Base-by-base conservation (phyloP, 2,888 invertebrate genomes). In the Lochmaea capreae region DNA sequence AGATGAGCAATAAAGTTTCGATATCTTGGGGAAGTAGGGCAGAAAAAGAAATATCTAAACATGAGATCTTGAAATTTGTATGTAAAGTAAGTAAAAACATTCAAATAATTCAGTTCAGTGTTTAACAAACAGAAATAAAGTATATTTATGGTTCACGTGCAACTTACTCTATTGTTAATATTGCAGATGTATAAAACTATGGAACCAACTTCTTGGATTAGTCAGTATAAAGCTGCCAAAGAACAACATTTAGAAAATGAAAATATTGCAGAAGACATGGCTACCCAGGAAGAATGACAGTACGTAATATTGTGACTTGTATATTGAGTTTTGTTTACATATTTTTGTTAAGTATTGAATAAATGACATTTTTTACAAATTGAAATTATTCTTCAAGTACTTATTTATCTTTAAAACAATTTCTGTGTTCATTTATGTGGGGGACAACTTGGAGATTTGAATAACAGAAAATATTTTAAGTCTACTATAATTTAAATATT, bases 1-100 rank as follows among this genome's bases (percentile, higher is more conserved):
- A 74, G 16, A 68, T 80, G 10, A 74, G 81, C 0, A 80, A 80
- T 71, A 81, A 78, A 68, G 65, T 77, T 9, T 74, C 68, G 8
- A 82, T 79, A 66, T 76, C 76, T 52, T 84, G 84, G 84, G 84
- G 84, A 6, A 43, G 65, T 12, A 79, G 81, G 74, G 81, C 84
- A 10, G 83, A 84, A 75, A 80, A 78, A 66, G 84, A 83, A 78
- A 81, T 84, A 69, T 82, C 81, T 11, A 84, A 83, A 76, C 78
- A 74, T 57, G 79, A 79, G 22, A 67, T 84, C 46, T 79, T 84
- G 65, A 75, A 83, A 39, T 83, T 84, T 77, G 83, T 84, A 10
- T 82, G 81, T 71, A 81, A 83, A 74, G 83, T 84, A 77, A 77
- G 76, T 72, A 22, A 22, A 16, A 9, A 5, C 3, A 39, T 14